Percentiles rank a stretch among this genome's conserved stretches.
Conservation (phyloP, 2,888 invertebrate species). For the Pinctada fucata region DNA sequence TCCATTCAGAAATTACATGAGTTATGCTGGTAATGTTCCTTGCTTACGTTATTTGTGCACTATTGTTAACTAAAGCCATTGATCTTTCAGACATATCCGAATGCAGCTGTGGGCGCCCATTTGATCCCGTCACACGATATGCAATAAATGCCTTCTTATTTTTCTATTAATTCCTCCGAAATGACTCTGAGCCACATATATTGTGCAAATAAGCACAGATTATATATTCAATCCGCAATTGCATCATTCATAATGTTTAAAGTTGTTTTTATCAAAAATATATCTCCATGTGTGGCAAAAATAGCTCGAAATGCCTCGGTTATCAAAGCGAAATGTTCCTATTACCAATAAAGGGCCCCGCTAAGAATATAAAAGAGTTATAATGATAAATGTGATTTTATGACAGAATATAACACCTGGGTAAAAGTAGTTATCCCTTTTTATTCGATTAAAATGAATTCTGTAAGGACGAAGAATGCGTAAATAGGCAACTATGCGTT, state of each 20-base stretch:
- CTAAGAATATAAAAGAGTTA: neutral
- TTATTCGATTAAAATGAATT: too few relatives aligned
- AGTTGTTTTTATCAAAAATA: neutral
- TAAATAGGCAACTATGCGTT: too few relatives aligned
- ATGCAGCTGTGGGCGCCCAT: neutral
- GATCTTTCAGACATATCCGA: neutral
- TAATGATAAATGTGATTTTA: neutral
- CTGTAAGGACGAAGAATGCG: too few relatives aligned
- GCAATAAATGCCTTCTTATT: neutral
- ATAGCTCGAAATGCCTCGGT: conserved; percentile 4
- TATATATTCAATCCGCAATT: too few relatives aligned
- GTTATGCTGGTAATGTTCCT: conserved; percentile 64
- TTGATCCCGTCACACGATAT: neutral
- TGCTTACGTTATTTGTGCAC: too few relatives aligned
- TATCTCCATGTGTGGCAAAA: neutral
- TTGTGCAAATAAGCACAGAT: neutral
- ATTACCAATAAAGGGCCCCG: neutral
- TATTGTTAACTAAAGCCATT: too few relatives aligned
- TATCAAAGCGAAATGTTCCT: neutral
- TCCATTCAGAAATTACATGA: conserved; percentile 73
- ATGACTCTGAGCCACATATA: neutral
- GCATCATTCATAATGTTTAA: too few relatives aligned
- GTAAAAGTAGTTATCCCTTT: neutral
- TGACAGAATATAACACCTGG: conserved; percentile 5
- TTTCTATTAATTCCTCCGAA: neutral